These are phyloP conservation scores for Australoheros scitulus DNA, from an alignment of 2,113 vertebrate species.

Conservation along the genomic window DNA sequence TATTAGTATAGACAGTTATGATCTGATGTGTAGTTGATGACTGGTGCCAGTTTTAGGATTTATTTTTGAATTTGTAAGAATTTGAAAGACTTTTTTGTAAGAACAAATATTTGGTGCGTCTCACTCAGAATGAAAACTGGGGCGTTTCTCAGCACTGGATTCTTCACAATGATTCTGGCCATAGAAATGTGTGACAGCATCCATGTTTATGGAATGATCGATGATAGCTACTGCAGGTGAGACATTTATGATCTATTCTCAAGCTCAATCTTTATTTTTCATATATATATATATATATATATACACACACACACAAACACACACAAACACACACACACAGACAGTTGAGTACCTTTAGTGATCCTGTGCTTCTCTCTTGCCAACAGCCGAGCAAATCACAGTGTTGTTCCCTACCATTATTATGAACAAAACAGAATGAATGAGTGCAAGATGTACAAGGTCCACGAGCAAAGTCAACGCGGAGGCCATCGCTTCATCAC, in stretches of 20 bases:
- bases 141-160: slow-evolving; percentile 94
- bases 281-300: too few species aligned
- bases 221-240: slow-evolving; percentile 91
- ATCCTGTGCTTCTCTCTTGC: background rate
- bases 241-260: background rate
- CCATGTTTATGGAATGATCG: slow-evolving; percentile 91
- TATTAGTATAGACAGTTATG: background rate
- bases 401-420: slow-evolving; percentile 91
- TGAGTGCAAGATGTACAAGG: slow-evolving; percentile 90
- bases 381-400: slow-evolving; percentile 76
- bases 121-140: slow-evolving; percentile 88
- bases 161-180: slow-evolving; percentile 95
- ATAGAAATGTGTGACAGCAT: slow-evolving; percentile 90
- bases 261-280: background rate
- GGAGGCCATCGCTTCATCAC: slow-evolving; percentile 96
- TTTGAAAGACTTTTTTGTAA: background rate
- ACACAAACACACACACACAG: too few species aligned
- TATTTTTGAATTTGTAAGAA: background rate
- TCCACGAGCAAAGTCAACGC: slow-evolving; percentile 81
- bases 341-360: background rate
- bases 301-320: too few species aligned
- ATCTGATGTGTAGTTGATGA: background rate
- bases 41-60: background rate
- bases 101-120: slow-evolving; percentile 6
- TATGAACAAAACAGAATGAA: slow-evolving; percentile 86